A percentile compares a stretch with the other conserved stretches of the same genome.
Evolutionary conservation across 2,113 vertebrate species (phyloP).

Genomic region (Colossoma macropomum): DNA sequence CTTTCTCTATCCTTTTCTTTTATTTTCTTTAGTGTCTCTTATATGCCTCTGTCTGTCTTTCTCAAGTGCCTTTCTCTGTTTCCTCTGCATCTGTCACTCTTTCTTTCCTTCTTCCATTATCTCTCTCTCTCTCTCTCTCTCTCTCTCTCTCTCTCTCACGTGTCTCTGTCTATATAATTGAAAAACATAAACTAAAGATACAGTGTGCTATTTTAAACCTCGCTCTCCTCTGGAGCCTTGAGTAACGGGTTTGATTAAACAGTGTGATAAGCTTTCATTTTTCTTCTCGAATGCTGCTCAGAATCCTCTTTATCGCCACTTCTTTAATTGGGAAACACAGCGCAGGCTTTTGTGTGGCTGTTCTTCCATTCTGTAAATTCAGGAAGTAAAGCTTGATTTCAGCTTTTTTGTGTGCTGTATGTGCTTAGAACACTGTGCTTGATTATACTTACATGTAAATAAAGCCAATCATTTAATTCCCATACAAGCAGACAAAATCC

Average conservation of each 20-base stretch:
- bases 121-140: neutral
- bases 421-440: too few species aligned
- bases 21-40: too few species aligned
- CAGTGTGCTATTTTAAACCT: conserved; percentile 48
- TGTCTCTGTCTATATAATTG: conserved; percentile 20
- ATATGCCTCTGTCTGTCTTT: too few species aligned
- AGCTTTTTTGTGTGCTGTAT: conserved; percentile 13
- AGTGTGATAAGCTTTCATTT: conserved; percentile 59
- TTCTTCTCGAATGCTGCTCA: conserved; percentile 56
- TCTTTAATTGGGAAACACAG: conserved; percentile 60
- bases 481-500: too few species aligned
- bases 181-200: conserved; percentile 43
- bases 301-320: conserved; percentile 53
- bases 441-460: too few species aligned
- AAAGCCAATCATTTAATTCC: too few species aligned
- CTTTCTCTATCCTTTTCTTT: too few species aligned
- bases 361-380: conserved; percentile 41
- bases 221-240: conserved; percentile 48
- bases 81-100: too few species aligned
- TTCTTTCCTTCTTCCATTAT: neutral
- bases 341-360: conserved; percentile 34
- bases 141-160: conserved; percentile 12
- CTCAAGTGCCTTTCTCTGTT: too few species aligned
- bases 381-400: conserved; percentile 15
- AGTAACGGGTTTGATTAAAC: conserved; percentile 60